Evolutionary conservation across 2,113 vertebrate genomes (phyloP).

Genomic region (Oryzias celebensis): DNA sequence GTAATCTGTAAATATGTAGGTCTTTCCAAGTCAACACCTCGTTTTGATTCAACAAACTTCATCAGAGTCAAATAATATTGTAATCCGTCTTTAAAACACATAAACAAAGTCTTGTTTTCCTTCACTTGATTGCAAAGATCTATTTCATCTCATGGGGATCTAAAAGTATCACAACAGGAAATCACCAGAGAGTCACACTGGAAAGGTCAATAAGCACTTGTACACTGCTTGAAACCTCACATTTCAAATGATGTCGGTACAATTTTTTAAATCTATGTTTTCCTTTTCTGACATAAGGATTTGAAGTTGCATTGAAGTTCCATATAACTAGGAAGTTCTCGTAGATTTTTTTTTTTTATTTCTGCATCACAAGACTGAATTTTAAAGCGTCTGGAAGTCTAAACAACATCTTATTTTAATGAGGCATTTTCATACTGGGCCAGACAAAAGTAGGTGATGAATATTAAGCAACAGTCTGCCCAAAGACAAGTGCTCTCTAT

Average conservation of each 20-base stretch:
- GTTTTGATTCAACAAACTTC: conserved; percentile 2
- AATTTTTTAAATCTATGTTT: conserved; percentile 16
- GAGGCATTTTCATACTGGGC: neutral
- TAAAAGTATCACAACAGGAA: conserved; percentile 62
- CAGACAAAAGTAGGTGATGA: neutral
- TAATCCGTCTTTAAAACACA: conserved; percentile 20
- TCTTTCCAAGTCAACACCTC: conserved; percentile 1
- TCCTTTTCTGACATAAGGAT: conserved; percentile 7
- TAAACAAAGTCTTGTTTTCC: conserved; percentile 56
- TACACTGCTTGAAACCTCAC: conserved; percentile 38
- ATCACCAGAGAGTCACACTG: conserved; percentile 54
- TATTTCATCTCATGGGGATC: conserved; percentile 52
- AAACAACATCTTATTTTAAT: no score
- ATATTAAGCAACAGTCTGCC: neutral
- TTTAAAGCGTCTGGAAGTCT: no score
- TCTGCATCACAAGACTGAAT: no score
- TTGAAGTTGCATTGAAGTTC: conserved; percentile 11
- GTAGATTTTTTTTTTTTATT: conserved; percentile 10
- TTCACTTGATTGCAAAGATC: conserved; percentile 41
- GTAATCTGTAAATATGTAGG: no score
- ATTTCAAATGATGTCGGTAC: conserved; percentile 22
- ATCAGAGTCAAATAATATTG: conserved; percentile 8
- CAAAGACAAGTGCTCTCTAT: neutral
- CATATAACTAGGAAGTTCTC: neutral
- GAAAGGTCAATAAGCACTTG: conserved; percentile 63